Conservation (phyloP, 2,888 invertebrate genomes). For the Apodemia duryi region DNA sequence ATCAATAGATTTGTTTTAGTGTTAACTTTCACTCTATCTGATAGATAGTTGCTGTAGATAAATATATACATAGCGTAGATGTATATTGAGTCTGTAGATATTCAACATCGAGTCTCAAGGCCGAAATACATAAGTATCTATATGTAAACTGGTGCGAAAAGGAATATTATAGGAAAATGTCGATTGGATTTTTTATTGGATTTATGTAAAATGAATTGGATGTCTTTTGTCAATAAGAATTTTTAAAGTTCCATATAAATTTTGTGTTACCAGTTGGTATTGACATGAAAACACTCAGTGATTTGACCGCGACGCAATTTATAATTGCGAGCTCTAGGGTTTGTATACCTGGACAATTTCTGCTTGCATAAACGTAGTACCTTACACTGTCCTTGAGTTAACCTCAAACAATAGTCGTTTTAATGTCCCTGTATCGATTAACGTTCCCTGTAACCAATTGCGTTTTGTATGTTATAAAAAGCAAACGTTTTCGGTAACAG, state of each 20-base stretch:
- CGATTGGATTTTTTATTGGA: slow-evolving; percentile 12
- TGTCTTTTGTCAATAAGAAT: slow-evolving; percentile 9
- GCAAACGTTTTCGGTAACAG: slow-evolving; percentile 32
- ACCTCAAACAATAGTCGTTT: slow-evolving; percentile 54
- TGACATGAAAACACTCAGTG: slow-evolving; percentile 14
- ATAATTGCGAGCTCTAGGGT: slow-evolving; percentile 37
- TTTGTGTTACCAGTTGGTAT: slow-evolving; percentile 10
- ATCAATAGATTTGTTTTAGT: slow-evolving; percentile 49
- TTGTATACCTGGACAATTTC: slow-evolving; percentile 29
- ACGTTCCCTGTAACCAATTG: slow-evolving; percentile 20
- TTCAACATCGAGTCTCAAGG: slow-evolving; percentile 78
- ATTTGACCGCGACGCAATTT: slow-evolving; percentile 47
- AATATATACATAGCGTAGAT: slow-evolving; percentile 58
- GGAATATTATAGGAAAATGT: slow-evolving; percentile 41
- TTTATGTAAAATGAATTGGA: background rate
- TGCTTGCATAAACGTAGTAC: slow-evolving; percentile 29
- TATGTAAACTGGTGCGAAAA: slow-evolving; percentile 51
- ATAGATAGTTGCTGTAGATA: slow-evolving; percentile 76
- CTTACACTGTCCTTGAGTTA: slow-evolving; percentile 43
- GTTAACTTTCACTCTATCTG: slow-evolving; percentile 77
- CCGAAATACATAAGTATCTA: slow-evolving; percentile 71
- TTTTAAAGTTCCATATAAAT: background rate
- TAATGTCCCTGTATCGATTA: slow-evolving; percentile 32
- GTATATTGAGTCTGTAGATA: slow-evolving; percentile 63
- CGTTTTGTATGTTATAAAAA: slow-evolving; percentile 23